These are phyloP conservation scores for Lasioglossum calceatum DNA, from an alignment of 2,888 invertebrate genomes.

Conservation along the genomic window DNA sequence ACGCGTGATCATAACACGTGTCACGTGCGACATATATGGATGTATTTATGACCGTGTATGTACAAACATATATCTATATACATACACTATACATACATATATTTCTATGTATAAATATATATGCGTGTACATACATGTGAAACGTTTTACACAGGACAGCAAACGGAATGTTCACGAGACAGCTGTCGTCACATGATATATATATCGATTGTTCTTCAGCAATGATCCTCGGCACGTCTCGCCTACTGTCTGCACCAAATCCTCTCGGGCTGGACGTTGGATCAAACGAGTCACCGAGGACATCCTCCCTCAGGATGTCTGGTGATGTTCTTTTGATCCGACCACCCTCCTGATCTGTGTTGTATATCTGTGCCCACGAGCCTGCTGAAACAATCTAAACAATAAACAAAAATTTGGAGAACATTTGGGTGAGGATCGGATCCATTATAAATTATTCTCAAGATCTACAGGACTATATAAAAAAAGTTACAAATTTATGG, in stretches of 20 bases:
- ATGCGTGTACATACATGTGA: conserved; percentile 37
- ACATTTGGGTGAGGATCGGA: background rate
- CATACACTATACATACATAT: background rate
- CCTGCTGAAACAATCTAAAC: conserved; percentile 41
- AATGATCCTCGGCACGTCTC: conserved; percentile 76
- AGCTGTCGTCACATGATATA: conserved; percentile 72
- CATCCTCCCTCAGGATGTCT: background rate
- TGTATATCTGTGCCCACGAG: conserved; percentile 65
- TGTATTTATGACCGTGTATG: conserved; percentile 25
- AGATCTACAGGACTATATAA: too few relatives aligned
- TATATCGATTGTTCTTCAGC: conserved; percentile 74
- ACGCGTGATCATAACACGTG: conserved; percentile 51
- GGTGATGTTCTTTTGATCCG: conserved; percentile 64
- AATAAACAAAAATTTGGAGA: background rate
- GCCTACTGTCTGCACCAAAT: conserved; percentile 79
- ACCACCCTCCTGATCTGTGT: conserved; percentile 61
- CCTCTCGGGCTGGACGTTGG: conserved; percentile 60
- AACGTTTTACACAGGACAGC: conserved; percentile 72
- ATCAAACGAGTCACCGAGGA: conserved; percentile 58
- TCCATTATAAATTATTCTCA: background rate
- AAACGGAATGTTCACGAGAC: conserved; percentile 75
- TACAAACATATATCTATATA: conserved; percentile 22
- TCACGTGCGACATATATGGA: conserved; percentile 39
- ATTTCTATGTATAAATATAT: background rate
- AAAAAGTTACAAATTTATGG: too few relatives aligned